Evolutionary conservation across 2,113 vertebrate species (phyloP).

Genomic region (Myotis davidii): DNA sequence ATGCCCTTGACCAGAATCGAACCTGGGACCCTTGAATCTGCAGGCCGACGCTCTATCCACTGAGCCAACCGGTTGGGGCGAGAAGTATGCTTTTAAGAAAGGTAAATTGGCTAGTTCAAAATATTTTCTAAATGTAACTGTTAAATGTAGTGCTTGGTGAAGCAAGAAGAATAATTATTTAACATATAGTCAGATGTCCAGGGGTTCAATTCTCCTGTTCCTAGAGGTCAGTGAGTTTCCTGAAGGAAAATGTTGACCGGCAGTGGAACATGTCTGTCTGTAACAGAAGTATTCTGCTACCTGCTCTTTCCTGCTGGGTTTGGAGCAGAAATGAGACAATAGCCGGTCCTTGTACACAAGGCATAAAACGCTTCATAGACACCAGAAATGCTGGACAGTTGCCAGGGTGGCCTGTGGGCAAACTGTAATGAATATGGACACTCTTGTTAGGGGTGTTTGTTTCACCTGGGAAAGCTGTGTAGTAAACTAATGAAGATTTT

Average conservation of each 20-base stretch:
- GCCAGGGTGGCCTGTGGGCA: conserved; percentile 71
- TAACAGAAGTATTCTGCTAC: neutral
- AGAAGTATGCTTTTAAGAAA: conserved; percentile 25
- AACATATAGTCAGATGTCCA: neutral
- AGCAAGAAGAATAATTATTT: conserved; percentile 43
- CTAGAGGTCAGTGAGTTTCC: conserved; percentile 55
- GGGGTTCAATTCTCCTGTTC: neutral
- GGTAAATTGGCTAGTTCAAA: conserved; percentile 40
- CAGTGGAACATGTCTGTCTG: neutral
- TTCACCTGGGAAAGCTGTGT: conserved; percentile 78
- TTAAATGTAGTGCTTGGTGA: conserved; percentile 51
- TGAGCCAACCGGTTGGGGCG: too few species aligned
- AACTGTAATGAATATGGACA: conserved; percentile 72
- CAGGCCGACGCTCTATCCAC: too few species aligned
- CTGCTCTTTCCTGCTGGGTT: conserved; percentile 23
- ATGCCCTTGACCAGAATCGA: too few species aligned
- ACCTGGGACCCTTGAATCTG: too few species aligned
- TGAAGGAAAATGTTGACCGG: conserved; percentile 8
- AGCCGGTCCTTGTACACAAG: neutral
- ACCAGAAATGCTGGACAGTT: conserved; percentile 63
- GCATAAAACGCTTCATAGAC: conserved; percentile 61
- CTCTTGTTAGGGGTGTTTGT: conserved; percentile 56
- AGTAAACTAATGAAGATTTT: conserved; percentile 80
- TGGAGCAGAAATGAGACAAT: conserved; percentile 39
- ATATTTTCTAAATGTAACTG: conserved; percentile 38